Conservation (phyloP, 2,113 vertebrate genomes). For the Apistogramma diplotaenia region DNA sequence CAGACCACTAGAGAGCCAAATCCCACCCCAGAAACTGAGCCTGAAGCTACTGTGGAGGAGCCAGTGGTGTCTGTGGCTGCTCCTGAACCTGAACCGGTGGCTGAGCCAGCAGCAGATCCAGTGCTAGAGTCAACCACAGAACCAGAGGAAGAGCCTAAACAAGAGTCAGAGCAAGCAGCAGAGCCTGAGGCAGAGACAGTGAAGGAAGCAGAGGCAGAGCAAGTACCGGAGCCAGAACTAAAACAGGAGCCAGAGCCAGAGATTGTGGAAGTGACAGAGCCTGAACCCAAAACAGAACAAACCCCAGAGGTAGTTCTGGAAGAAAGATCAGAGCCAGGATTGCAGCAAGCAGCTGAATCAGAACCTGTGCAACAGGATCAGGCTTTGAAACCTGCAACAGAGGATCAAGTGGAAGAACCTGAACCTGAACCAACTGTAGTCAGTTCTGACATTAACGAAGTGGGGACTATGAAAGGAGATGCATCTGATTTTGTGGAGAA, state of each 20-base stretch:
- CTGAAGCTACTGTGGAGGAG: constrained; percentile 44
- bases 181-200: neutral
- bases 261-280: neutral
- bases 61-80: constrained; percentile 13
- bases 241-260: constrained; percentile 6
- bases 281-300: constrained; percentile 25
- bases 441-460: constrained; percentile 14
- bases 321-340: constrained; percentile 2
- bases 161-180: constrained; percentile 8
- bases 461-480: constrained; percentile 13
- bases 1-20: constrained; percentile 33
- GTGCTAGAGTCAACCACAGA: neutral
- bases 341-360: neutral
- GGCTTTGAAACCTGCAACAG: neutral
- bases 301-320: neutral
- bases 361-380: constrained; percentile 17
- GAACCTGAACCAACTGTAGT: constrained; percentile 20
- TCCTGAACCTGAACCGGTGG: constrained; percentile 19
- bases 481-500: neutral
- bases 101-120: neutral
- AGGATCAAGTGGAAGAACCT: constrained; percentile 27
- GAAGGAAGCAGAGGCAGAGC: constrained; percentile 3
- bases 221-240: neutral
- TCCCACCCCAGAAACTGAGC: constrained; percentile 36
- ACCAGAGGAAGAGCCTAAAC: constrained; percentile 7